Evolutionary conservation across 2,113 vertebrate genomes (phyloP).

Genomic region (Petroica traversi): DNA sequence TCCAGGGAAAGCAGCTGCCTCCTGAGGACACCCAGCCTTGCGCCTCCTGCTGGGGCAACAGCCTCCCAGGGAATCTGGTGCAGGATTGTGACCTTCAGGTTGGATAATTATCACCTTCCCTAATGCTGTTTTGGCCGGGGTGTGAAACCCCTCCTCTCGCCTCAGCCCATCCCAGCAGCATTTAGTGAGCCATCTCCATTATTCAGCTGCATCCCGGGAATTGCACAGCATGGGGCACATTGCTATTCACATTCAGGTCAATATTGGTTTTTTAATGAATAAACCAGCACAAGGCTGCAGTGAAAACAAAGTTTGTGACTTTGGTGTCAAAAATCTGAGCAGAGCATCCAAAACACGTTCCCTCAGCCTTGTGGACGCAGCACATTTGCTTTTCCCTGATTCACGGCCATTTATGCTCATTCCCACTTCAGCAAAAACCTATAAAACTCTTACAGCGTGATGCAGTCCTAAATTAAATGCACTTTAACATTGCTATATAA

Average conservation of each 20-base stretch:
- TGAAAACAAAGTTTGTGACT: neutral
- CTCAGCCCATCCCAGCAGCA: neutral
- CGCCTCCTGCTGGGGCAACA: neutral
- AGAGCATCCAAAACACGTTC: neutral
- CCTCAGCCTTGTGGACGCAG: fast-evolving
- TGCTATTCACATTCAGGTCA: neutral
- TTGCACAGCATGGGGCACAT: neutral
- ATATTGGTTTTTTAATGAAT: neutral
- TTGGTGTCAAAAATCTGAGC: neutral
- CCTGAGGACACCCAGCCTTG: neutral
- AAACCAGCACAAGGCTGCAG: neutral
- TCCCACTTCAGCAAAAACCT: conserved; percentile 20
- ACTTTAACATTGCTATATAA: neutral
- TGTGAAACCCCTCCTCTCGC: neutral
- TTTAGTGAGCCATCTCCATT: neutral
- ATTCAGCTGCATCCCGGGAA: neutral
- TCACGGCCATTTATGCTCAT: conserved; percentile 24
- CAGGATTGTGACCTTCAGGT: neutral
- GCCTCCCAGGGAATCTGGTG: neutral
- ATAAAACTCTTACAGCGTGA: conserved; percentile 38
- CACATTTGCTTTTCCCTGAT: neutral
- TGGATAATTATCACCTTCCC: neutral
- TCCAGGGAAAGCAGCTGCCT: neutral
- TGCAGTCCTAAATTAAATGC: conserved; percentile 62
- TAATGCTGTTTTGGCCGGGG: neutral